phyloP scores from a whole-genome alignment of 1,140 invertebrate genomes.

The Macrosteles quadrilineatus region DNA sequence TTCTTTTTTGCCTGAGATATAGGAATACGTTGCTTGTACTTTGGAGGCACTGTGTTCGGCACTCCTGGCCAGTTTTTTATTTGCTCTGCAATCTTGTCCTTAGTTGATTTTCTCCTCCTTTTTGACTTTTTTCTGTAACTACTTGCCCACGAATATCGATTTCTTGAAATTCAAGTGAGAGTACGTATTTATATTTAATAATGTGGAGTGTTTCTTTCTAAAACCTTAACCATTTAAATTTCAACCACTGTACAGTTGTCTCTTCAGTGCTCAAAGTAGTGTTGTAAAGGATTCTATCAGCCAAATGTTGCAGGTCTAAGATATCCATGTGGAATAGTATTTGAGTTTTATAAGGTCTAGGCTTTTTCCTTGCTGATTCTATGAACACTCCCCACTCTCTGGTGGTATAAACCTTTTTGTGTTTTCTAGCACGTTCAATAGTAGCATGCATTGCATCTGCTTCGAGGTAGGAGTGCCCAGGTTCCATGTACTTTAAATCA shows the following conservation, averaged over 20 bases:
- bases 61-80: no score
- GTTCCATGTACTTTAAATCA: conserved; percentile 48
- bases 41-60: not conserved
- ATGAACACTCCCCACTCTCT: conserved; percentile 34
- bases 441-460: conserved; percentile 48
- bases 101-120: no score
- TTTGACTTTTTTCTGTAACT: no score
- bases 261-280: conserved; percentile 3
- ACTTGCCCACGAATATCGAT: no score
- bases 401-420: conserved; percentile 31
- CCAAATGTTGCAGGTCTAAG: not conserved
- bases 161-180: no score
- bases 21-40: conserved; percentile 15
- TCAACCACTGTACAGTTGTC: conserved; percentile 28
- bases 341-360: conserved; percentile 25
- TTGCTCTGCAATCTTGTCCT: no score
- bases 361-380: conserved; percentile 28
- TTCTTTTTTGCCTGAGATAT: conserved; percentile 14
- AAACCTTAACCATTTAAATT: conserved; percentile 34
- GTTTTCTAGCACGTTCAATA: conserved; percentile 39
- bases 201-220: no score
- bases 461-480: conserved; percentile 52
- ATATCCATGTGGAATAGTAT: not conserved
- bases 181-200: no score
- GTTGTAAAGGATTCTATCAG: not conserved